phyloP scores from a whole-genome alignment of 2,888 invertebrate species.

The Criorhina ranunculi region DNA sequence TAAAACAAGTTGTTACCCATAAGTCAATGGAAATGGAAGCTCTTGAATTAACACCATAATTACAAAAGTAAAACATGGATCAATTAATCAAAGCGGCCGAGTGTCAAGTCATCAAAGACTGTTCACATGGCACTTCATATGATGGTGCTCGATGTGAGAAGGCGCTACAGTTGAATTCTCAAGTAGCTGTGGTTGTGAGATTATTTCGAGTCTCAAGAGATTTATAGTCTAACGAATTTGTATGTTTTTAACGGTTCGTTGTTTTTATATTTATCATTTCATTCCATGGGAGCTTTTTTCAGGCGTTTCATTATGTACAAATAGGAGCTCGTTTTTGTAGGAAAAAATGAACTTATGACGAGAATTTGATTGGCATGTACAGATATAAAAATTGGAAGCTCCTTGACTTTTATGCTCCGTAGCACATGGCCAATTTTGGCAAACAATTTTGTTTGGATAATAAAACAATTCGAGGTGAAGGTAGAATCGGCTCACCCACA shows the following conservation, averaged over 20 bases:
- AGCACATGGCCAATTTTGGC: conserved; percentile 8
- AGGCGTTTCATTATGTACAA: background rate
- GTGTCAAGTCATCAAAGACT: conserved; percentile 6
- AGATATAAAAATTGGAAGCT: background rate
- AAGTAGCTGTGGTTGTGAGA: conserved; percentile 9
- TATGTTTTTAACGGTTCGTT: conserved; percentile 22
- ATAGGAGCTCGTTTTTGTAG: background rate
- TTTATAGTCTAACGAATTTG: conserved; percentile 17
- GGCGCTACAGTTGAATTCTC: background rate
- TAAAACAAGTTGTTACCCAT: conserved; percentile 10
- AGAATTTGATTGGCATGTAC: background rate
- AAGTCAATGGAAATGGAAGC: background rate
- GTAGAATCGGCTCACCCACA: background rate
- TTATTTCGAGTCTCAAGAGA: conserved; percentile 5
- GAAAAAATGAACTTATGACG: background rate
- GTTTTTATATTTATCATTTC: conserved; percentile 9
- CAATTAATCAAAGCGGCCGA: conserved; percentile 24
- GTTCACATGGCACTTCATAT: conserved; percentile 19
- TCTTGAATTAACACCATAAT: conserved; percentile 10
- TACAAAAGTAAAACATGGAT: conserved; percentile 3
- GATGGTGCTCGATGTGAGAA: conserved; percentile 7
- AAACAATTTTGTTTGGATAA: background rate
- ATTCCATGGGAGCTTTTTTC: background rate
- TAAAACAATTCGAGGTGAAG: conserved; percentile 7
- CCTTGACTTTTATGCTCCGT: conserved; percentile 20